These are phyloP conservation scores for Dryobates pubescens DNA, from an alignment of 2,797 vertebrate genomes.

Conservation along the genomic window DNA sequence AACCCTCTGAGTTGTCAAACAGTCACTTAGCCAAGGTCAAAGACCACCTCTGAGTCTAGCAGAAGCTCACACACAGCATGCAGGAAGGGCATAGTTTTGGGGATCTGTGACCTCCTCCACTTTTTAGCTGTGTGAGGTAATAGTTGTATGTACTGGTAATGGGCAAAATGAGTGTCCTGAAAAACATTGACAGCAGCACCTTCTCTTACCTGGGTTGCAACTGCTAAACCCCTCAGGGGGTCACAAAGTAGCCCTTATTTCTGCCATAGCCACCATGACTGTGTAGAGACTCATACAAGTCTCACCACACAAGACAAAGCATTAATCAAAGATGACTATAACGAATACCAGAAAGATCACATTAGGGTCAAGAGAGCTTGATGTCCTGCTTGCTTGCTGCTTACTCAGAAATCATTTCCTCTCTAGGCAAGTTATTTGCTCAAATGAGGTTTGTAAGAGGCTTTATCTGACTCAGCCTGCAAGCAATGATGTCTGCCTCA, in stretches of 20 bases:
- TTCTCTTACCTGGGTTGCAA: not conserved
- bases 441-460: not conserved
- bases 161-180: not conserved
- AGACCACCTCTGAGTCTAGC: not conserved
- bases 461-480: not conserved
- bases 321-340: not conserved
- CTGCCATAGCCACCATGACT: not conserved
- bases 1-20: not conserved
- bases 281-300: not conserved
- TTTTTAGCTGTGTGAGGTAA: not conserved
- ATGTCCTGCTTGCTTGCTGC: not conserved
- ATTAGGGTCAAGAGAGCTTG: not conserved
- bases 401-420: constrained; percentile 45
- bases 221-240: not conserved
- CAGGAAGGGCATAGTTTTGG: not conserved
- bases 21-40: not conserved
- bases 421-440: not conserved
- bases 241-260: not conserved
- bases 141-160: not conserved
- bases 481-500: not conserved
- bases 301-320: not conserved
- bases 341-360: constrained; percentile 1
- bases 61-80: not conserved
- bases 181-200: not conserved
- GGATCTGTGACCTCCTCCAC: not conserved